Conservation (phyloP, 2,888 invertebrate genomes). For the Schizaphis graminum region DNA sequence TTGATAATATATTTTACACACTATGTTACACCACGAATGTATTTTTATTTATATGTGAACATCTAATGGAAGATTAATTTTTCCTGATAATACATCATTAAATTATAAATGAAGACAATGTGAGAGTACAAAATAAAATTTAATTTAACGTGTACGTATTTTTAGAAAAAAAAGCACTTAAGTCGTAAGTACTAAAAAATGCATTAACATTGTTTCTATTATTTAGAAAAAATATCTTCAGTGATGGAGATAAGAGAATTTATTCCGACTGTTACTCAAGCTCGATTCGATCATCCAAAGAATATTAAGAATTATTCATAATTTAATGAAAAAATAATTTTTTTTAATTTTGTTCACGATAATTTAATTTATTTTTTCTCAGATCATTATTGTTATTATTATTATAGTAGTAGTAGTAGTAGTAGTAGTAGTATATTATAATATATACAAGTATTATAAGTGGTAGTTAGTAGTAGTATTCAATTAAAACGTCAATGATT, state of each 20-base stretch:
- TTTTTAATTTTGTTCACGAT: neutral
- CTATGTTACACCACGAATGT: neutral
- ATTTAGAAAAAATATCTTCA: constrained; percentile 12
- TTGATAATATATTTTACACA: neutral
- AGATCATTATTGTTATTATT: neutral
- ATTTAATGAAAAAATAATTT: neutral
- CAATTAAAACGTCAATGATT: neutral
- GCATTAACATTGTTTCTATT: constrained; percentile 15
- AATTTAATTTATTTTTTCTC: constrained; percentile 10
- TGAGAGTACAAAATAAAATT: neutral
- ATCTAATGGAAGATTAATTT: neutral
- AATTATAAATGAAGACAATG: neutral
- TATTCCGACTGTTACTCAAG: neutral
- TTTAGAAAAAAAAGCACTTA: neutral
- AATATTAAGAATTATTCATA: neutral
- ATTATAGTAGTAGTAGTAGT: neutral
- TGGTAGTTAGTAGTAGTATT: neutral
- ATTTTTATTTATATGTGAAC: neutral
- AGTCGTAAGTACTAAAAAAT: constrained; percentile 11
- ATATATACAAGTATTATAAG: neutral
- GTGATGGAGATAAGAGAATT: neutral
- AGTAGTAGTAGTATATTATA: neutral
- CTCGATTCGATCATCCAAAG: neutral
- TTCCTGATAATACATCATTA: neutral
- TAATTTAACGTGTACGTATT: neutral